Conservation (phyloP, 2,113 vertebrate species). For the Mixornis gularis region DNA sequence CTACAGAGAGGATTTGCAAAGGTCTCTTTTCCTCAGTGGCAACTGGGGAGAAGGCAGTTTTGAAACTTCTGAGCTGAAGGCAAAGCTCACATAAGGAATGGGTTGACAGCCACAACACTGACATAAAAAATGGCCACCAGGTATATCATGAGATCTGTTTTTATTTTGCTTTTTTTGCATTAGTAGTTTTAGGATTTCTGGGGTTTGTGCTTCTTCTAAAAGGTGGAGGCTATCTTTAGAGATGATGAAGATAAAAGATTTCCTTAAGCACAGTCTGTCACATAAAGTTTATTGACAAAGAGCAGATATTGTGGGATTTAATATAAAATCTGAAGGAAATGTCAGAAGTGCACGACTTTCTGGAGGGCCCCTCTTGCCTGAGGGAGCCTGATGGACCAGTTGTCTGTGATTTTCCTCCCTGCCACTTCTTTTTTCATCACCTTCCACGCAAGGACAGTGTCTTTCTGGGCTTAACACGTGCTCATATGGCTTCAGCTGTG, state of each 20-base stretch:
- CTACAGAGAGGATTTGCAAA: background rate
- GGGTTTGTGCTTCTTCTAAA: background rate
- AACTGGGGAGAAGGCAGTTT: background rate
- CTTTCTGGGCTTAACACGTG: background rate
- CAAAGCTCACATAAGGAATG: background rate
- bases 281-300: background rate
- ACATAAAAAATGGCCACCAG: background rate
- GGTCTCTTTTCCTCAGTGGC: background rate
- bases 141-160: background rate
- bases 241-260: background rate
- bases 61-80: background rate
- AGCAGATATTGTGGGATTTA: background rate
- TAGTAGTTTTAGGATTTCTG: background rate
- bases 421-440: background rate
- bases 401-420: background rate
- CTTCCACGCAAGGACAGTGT: background rate
- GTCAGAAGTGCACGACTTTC: background rate
- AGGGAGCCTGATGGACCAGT: background rate
- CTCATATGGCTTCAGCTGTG: background rate
- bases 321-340: background rate
- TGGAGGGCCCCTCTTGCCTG: background rate
- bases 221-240: background rate
- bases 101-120: background rate
- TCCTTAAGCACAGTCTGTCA: background rate
- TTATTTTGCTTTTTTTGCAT: background rate